Percentiles rank a stretch among this genome's conserved stretches.
These are phyloP conservation scores for Protobothrops flavoviridis DNA, from an alignment of 2,113 vertebrate genomes.

Conservation along the genomic window DNA sequence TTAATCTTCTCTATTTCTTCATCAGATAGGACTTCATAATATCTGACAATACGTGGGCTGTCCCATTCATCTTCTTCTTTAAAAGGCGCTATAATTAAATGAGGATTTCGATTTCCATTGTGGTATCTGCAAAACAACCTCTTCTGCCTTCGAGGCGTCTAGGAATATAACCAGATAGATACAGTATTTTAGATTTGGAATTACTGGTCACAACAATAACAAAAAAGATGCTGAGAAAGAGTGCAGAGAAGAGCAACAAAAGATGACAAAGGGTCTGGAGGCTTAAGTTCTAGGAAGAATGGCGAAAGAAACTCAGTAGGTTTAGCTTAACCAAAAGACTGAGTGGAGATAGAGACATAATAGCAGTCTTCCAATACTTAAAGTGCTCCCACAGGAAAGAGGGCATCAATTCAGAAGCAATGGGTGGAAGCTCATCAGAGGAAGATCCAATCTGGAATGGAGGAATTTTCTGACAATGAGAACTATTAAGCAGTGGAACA, in stretches of 20 bases:
- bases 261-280: not conserved
- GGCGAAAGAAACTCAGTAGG: not conserved
- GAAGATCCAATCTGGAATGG: not conserved
- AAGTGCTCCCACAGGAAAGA: not conserved
- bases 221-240: not conserved
- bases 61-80: conserved; percentile 98
- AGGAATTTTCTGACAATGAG: not conserved
- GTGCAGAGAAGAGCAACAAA: not conserved
- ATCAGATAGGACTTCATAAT: conserved; percentile 83
- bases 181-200: not conserved
- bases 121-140: conserved; percentile 91
- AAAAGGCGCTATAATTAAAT: conserved; percentile 88
- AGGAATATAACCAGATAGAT: conserved; percentile 12
- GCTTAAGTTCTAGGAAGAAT: not conserved
- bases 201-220: not conserved
- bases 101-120: conserved; percentile 79
- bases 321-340: not conserved
- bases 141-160: conserved; percentile 84
- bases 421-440: not conserved
- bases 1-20: conserved; percentile 92
- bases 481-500: not conserved
- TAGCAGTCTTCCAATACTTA: not conserved
- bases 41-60: conserved; percentile 90
- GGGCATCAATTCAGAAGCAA: not conserved
- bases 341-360: not conserved